These are phyloP conservation scores for Schizopygopsis malacanthus DNA, from an alignment of 2,797 vertebrate species.

Conservation along the genomic window DNA sequence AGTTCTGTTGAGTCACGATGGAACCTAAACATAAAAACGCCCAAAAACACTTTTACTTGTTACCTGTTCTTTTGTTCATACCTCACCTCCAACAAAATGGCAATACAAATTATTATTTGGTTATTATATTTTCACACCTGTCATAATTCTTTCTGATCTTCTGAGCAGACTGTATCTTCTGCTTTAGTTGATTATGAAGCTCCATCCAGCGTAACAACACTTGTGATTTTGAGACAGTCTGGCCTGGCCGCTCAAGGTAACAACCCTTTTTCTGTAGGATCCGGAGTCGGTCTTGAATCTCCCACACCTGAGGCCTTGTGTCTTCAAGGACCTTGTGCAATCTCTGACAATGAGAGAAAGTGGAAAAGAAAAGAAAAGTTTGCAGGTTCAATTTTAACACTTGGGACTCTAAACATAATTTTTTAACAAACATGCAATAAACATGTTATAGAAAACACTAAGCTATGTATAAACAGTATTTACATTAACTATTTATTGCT, in stretches of 20 bases:
- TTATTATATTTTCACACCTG: constrained; percentile 74
- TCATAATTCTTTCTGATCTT: constrained; percentile 73
- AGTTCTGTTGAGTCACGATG: constrained; percentile 77
- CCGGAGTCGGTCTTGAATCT: constrained; percentile 79
- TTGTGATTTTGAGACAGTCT: constrained; percentile 72
- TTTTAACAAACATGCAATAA: background rate
- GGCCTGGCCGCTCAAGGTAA: constrained; percentile 63
- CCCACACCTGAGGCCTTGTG: constrained; percentile 78
- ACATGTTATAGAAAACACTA: background rate
- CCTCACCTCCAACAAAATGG: background rate
- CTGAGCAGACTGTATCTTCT: constrained; percentile 79
- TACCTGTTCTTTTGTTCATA: background rate
- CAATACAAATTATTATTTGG: too few species aligned
- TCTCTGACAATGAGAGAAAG: constrained; percentile 71
- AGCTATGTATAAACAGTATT: background rate
- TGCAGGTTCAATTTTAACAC: background rate
- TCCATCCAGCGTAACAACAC: constrained; percentile 85
- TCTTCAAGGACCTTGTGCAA: constrained; percentile 80
- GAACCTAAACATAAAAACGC: constrained; percentile 77
- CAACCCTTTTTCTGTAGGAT: constrained; percentile 63
- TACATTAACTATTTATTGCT: background rate
- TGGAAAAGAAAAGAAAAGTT: background rate
- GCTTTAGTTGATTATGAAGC: constrained; percentile 77
- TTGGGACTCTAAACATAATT: background rate
- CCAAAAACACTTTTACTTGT: background rate